phyloP scores from a whole-genome alignment of 2,888 invertebrate genomes.

The Aphelenchoides bicaudatus region DNA sequence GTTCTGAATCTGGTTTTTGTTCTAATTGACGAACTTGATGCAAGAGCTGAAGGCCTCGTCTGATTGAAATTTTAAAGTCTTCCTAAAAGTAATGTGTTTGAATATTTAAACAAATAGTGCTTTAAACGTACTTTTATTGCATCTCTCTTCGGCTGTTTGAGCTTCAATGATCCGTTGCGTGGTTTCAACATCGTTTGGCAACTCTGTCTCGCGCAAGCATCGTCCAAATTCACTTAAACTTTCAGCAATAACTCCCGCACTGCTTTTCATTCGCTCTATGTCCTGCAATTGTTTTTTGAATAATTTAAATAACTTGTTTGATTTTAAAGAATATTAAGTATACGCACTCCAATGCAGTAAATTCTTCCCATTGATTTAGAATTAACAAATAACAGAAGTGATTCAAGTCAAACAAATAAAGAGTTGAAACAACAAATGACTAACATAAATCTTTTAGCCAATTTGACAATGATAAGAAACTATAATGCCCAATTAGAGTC shows the following conservation, averaged over 20 bases:
- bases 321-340: no score
- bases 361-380: no score
- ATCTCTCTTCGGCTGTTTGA: slow-evolving; percentile 68
- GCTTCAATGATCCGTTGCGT: slow-evolving; percentile 80
- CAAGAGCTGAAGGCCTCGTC: slow-evolving; percentile 82
- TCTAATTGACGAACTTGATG: slow-evolving; percentile 65
- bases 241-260: slow-evolving; percentile 83
- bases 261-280: slow-evolving; percentile 85
- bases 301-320: no score
- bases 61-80: slow-evolving; percentile 79
- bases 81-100: slow-evolving; percentile 65
- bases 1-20: slow-evolving; percentile 51
- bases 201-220: slow-evolving; percentile 79
- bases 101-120: not conserved
- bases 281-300: slow-evolving; percentile 71
- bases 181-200: slow-evolving; percentile 86
- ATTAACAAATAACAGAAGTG: no score
- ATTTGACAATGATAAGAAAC: no score
- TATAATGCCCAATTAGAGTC: no score
- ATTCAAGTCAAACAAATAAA: no score
- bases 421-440: no score
- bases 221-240: slow-evolving; percentile 82
- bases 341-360: no score
- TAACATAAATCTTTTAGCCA: no score
- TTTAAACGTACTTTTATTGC: slow-evolving; percentile 56